phyloP scores from a whole-genome alignment of 1,140 invertebrate genomes.

The Cataglyphis hispanica region DNA sequence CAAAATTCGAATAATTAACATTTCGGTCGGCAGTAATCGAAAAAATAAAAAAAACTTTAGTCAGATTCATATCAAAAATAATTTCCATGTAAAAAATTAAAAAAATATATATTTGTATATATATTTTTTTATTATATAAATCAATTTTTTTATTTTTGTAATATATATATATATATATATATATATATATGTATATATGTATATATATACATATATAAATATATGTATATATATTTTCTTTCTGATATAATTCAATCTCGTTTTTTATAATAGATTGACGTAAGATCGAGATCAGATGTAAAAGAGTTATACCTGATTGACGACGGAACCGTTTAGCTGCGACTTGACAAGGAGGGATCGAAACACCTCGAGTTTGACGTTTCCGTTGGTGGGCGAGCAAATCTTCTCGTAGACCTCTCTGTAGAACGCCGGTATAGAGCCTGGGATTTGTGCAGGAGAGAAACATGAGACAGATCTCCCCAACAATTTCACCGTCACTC shows the following conservation, averaged over 20 bases:
- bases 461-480: constrained; percentile 31
- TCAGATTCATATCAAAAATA: background rate
- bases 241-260: no score
- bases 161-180: no score
- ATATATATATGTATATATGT: no score
- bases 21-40: background rate
- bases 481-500: background rate
- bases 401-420: constrained; percentile 89
- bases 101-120: background rate
- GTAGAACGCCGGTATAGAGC: constrained; percentile 89
- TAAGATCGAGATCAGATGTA: background rate
- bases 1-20: background rate
- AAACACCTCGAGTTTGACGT: constrained; percentile 89
- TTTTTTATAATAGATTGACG: no score
- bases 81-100: background rate
- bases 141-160: no score
- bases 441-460: constrained; percentile 78
- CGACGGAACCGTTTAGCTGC: constrained; percentile 87
- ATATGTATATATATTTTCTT: no score
- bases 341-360: constrained; percentile 89
- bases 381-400: constrained; percentile 88
- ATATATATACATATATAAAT: no score
- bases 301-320: constrained; percentile 86
- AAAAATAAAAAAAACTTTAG: background rate
- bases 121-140: no score